Base-by-base conservation (phyloP, 2,888 invertebrate species). In the Crematogaster levior region DNA sequence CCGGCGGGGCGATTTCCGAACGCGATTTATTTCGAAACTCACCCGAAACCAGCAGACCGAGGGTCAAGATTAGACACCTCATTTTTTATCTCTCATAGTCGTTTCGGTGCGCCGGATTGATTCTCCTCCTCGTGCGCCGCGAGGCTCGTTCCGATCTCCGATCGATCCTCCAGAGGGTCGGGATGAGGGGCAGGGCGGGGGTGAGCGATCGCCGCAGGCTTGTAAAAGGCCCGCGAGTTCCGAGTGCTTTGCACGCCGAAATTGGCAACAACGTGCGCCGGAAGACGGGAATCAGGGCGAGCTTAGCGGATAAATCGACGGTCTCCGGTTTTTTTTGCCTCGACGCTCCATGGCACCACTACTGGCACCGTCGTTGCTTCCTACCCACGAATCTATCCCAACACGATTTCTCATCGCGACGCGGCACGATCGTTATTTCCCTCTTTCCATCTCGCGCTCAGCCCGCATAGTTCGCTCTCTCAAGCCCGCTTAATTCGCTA, bases 31-130 rank as follows among this genome's bases (percentile, higher is more conserved):
- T 77, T 24, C 10, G 4, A 21, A 77, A 92, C 94, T 94, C 90
- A 94, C 94, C 93, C 89, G 93, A 93, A 84, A 94, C 92, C 85
- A 94, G 92, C 74, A 94, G 91, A 85, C 93, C 92, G 87, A 94
- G 90, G 91, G 92, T 92, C 83, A 94, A 89, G 89, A 94, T 91
- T 88, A 93, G 90, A 90, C 93, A 90, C 91, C 88, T 94, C 94
- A 94, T 94, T 91, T 92, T 93, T 86, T 91, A 82, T 89, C 89
- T 90, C 86, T 89, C 89, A 89, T 89, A 90, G 85, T 89, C 90
- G 88, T 58, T 83, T 61, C 73, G 86, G 68, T 68, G 83, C 58
- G 51, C 68, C 79, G 61, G 60, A 34, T 79, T 60, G 58, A 83
- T 65, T 56, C 51, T 75, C 65, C 30, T 80, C 46, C 63, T 63